Conservation (phyloP, 2,113 vertebrate genomes). For the Galeopterus variegatus region DNA sequence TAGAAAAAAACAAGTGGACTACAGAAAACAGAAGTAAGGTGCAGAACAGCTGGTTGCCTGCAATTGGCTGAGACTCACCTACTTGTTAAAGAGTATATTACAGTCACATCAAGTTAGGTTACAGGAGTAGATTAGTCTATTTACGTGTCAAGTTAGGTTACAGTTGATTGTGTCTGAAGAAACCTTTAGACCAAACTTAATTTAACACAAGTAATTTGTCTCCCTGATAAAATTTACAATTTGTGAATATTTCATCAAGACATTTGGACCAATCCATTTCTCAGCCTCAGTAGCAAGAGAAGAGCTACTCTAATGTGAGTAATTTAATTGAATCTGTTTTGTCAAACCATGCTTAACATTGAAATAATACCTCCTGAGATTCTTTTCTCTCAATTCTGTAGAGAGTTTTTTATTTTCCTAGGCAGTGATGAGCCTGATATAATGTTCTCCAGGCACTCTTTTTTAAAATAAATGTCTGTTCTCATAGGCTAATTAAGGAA, state of each 20-base stretch:
- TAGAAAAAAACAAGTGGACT: too few relatives aligned
- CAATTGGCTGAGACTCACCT: too few relatives aligned
- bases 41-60: too few relatives aligned
- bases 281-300: background rate
- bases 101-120: too few relatives aligned
- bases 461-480: background rate
- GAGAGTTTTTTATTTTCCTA: constrained; percentile 36
- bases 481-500: constrained; percentile 67
- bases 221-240: constrained; percentile 41
- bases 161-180: too few relatives aligned
- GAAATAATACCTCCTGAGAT: constrained; percentile 54
- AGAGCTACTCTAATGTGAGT: constrained; percentile 7
- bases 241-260: constrained; percentile 10
- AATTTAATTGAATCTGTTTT: constrained; percentile 65
- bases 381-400: constrained; percentile 48
- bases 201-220: constrained; percentile 13
- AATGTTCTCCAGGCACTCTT: constrained; percentile 8
- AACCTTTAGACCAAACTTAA: too few relatives aligned
- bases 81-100: too few relatives aligned
- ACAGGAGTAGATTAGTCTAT: too few relatives aligned
- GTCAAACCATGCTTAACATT: constrained; percentile 56
- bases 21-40: too few relatives aligned
- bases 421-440: constrained; percentile 46
- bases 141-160: too few relatives aligned
- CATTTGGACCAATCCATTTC: constrained; percentile 48